These are phyloP conservation scores for Dendrophyllia cribrosa DNA, from an alignment of 64 coral and sea anemone genomes.

Conservation along the genomic window DNA sequence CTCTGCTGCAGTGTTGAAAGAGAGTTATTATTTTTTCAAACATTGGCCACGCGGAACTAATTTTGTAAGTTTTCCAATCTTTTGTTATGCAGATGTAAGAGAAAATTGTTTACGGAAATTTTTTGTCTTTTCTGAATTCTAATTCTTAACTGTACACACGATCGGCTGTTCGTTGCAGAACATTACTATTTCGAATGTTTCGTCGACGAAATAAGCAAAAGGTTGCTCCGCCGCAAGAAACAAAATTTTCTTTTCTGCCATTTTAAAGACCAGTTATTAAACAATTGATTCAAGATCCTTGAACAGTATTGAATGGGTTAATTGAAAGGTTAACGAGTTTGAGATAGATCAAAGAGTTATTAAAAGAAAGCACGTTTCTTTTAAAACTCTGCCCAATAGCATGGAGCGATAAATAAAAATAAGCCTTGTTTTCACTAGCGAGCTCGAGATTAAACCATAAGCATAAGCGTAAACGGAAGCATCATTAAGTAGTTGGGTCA, in stretches of 20 bases:
- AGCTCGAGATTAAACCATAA: too few species aligned
- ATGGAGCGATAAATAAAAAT: too few species aligned
- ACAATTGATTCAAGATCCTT: background rate
- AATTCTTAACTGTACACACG: background rate
- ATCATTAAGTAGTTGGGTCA: too few species aligned
- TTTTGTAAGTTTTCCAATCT: background rate
- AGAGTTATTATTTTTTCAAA: constrained; percentile 25
- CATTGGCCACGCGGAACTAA: constrained; percentile 32
- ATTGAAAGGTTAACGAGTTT: too few species aligned
- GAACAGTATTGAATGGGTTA: background rate
- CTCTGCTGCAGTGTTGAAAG: background rate
- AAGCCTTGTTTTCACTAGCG: too few species aligned
- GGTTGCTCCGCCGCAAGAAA: background rate
- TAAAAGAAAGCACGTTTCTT: too few species aligned
- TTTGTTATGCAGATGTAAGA: constrained; percentile 29
- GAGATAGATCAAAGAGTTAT: too few species aligned
- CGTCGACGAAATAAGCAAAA: background rate
- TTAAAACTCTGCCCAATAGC: too few species aligned
- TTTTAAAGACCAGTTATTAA: too few species aligned
- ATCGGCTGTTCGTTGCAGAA: background rate
- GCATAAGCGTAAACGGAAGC: too few species aligned
- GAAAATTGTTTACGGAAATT: background rate
- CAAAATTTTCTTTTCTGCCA: too few species aligned
- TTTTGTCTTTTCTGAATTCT: background rate
- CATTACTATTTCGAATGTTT: background rate